Percentiles rank a stretch among this genome's conserved stretches.
These are phyloP conservation scores for Amia ocellicauda DNA, from an alignment of 2,113 vertebrate species.

Conservation along the genomic window DNA sequence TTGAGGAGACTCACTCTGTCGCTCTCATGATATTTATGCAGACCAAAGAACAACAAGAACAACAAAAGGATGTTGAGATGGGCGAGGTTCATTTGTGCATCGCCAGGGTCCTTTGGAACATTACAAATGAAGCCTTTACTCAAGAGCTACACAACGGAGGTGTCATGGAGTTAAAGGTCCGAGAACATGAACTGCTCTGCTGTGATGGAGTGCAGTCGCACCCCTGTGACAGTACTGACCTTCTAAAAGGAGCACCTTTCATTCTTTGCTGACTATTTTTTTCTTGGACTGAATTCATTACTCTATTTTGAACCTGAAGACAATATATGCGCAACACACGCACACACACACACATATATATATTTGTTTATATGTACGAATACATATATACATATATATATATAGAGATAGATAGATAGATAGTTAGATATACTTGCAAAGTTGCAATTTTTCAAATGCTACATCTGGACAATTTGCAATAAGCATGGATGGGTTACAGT, in stretches of 20 bases:
- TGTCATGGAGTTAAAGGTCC: slow-evolving; percentile 40
- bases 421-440: slow-evolving; percentile 44
- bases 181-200: slow-evolving; percentile 43
- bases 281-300: slow-evolving; percentile 80
- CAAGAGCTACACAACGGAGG: slow-evolving; percentile 28
- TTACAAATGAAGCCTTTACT: slow-evolving; percentile 49
- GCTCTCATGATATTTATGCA: slow-evolving; percentile 83
- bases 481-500: slow-evolving; percentile 78
- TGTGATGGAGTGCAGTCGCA: slow-evolving; percentile 42
- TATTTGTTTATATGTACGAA: slow-evolving; percentile 36
- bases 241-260: slow-evolving; percentile 65
- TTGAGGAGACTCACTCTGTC: slow-evolving; percentile 86
- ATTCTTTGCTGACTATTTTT: slow-evolving; percentile 71
- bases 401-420: slow-evolving; percentile 63
- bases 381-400: slow-evolving; percentile 49
- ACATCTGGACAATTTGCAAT: slow-evolving; percentile 76
- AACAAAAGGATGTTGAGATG: slow-evolving; percentile 50
- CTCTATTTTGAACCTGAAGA: slow-evolving; percentile 76
- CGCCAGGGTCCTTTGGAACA: slow-evolving; percentile 48
- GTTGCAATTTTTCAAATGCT: slow-evolving; percentile 83
- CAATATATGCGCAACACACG: slow-evolving; percentile 30
- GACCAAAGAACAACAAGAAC: slow-evolving; percentile 92
- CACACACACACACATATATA: not conserved
- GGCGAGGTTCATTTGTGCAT: slow-evolving; percentile 49
- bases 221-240: slow-evolving; percentile 26